A percentile compares a stretch with the other conserved stretches of the same genome.
These are phyloP conservation scores for Aegypius monachus DNA, from an alignment of 2,113 vertebrate genomes.

Conservation along the genomic window DNA sequence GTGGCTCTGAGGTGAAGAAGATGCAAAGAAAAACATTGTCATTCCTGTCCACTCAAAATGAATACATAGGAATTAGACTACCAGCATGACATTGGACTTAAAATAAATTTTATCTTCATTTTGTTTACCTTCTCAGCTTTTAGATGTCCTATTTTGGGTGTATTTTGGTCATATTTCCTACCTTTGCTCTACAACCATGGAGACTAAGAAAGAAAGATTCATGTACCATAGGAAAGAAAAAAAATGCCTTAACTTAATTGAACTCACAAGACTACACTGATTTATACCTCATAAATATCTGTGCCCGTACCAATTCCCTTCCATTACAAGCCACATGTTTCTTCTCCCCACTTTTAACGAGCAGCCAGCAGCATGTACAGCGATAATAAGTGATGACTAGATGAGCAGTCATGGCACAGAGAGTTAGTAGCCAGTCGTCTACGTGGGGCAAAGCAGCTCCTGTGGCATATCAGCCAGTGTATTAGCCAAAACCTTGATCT, in stretches of 20 bases:
- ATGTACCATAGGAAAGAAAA: neutral
- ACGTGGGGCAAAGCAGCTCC: too few species aligned
- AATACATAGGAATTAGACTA: neutral
- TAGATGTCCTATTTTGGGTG: neutral
- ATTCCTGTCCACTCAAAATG: neutral
- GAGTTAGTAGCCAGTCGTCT: neutral
- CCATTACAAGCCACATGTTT: neutral
- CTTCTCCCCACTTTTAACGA: neutral
- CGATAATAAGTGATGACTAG: neutral
- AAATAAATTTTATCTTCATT: neutral
- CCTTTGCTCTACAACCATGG: neutral
- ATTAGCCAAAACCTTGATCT: neutral
- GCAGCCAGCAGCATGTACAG: neutral
- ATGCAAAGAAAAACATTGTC: neutral
- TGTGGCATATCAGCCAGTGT: neutral
- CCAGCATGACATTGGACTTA: neutral
- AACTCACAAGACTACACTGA: neutral
- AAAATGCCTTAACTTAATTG: neutral
- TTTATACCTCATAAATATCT: neutral
- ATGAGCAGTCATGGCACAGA: neutral
- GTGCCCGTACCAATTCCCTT: rapidly evolving
- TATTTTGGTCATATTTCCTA: neutral
- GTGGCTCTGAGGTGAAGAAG: neutral
- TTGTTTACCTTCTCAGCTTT: neutral
- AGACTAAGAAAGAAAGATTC: neutral